phyloP scores from a whole-genome alignment of 2,113 vertebrate species.

The Chlorodrepanis virens region DNA sequence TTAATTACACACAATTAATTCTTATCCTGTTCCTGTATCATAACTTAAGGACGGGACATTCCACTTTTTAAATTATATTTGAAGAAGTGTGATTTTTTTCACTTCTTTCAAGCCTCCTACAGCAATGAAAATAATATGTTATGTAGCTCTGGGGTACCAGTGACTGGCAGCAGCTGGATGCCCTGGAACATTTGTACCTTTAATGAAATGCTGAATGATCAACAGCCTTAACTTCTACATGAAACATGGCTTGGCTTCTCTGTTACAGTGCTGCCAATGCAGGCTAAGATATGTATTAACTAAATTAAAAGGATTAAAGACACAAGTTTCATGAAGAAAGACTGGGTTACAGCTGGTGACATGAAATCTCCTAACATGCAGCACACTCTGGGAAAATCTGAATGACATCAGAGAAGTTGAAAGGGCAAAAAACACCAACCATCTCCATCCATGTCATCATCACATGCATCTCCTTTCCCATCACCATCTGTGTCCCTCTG shows the following conservation, averaged over 20 bases:
- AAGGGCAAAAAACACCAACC: slow-evolving; percentile 70
- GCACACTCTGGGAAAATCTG: background rate
- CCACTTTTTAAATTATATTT: background rate
- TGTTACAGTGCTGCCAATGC: background rate
- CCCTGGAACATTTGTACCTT: background rate
- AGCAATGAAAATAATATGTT: background rate
- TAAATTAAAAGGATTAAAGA: background rate
- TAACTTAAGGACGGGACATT: background rate
- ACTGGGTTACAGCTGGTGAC: background rate
- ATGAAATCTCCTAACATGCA: background rate
- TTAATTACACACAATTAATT: background rate
- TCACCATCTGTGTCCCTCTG: slow-evolving; percentile 92
- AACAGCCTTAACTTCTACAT: background rate
- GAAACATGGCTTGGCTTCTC: background rate
- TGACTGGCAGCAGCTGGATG: background rate
- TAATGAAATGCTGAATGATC: background rate
- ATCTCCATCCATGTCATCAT: slow-evolving; percentile 96
- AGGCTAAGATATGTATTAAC: background rate
- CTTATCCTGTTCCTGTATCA: background rate
- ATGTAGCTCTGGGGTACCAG: background rate
- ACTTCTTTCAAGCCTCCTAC: background rate
- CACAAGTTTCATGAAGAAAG: background rate
- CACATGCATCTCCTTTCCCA: slow-evolving; percentile 91
- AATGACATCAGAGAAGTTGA: background rate
- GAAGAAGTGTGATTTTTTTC: background rate